Evolutionary conservation across 2,888 invertebrate species (phyloP), one percentile per base, ranked within the genome.

Genomic region (Cerceris rybyensis): DNA sequence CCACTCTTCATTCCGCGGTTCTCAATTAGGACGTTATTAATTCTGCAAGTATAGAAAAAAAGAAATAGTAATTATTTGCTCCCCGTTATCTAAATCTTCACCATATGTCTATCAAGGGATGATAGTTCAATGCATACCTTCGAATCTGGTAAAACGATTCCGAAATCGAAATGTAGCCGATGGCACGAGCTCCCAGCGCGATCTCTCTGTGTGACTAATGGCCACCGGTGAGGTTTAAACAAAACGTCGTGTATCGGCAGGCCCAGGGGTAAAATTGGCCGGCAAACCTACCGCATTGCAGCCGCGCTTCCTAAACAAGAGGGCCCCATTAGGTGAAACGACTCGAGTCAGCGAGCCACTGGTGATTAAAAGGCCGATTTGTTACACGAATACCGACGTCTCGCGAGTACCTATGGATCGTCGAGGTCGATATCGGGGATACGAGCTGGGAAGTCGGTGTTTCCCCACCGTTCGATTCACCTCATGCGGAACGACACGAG

Each of bases 351-450:
- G 88, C 87, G 84, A 90, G 88, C 88, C 86, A 86, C 86, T 84
- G 86, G 88, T 90, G 91, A 91, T 91, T 91, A 91, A 91, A 91
- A 89, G 90, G 81, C 80, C 90, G 90, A 91, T 91, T 91, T 91
- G 88, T 91, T 89, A 91, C 88, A 71, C 75, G 79, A 68, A 83
- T 75, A 72, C 75, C 71, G 68, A 75, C 75, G 75, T 64, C 61
- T 28, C 52, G 70, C 41, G 13, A 60, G 68, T 43, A 28, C 28
- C 28, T 57, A 52, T 54, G 60, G 16, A 66, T 69, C 69, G 69
- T 61, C 68, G 42, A 41, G 43, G 58, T 46, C 65, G 63, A 57
- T 28, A 28, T 55, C 64, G 43, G 64, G 42, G 39, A 58, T 46
- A 16, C 28, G 41, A 42, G 14, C 65, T 28, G 52, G 75, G 70